These are phyloP conservation scores for Anguilla anguilla DNA, from an alignment of 2,797 vertebrate species.

Conservation along the genomic window DNA sequence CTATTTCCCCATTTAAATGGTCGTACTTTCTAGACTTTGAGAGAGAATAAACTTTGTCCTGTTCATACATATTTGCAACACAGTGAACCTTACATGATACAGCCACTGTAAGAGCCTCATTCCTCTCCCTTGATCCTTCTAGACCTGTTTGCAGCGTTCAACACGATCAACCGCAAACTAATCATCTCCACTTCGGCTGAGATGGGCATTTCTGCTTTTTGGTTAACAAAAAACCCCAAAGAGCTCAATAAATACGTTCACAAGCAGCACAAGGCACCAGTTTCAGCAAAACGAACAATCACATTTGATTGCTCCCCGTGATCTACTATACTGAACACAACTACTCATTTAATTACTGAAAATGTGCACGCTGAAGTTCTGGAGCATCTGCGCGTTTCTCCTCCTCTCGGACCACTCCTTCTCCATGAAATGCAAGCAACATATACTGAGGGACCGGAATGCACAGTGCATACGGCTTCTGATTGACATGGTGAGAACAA, in stretches of 20 bases:
- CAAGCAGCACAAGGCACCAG: not conserved
- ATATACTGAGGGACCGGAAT: not conserved
- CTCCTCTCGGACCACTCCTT: not conserved
- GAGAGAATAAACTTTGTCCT: too few relatives aligned
- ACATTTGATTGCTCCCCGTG: not conserved
- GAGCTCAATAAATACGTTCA: not conserved
- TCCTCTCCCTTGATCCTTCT: too few relatives aligned
- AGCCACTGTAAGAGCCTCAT: too few relatives aligned
- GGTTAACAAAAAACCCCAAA: not conserved
- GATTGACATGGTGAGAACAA: slow-evolving; percentile 1
- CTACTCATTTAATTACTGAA: not conserved
- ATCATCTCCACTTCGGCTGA: too few relatives aligned
- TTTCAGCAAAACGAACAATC: not conserved
- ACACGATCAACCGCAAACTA: too few relatives aligned
- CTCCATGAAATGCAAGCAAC: not conserved
- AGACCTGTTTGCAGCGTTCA: too few relatives aligned
- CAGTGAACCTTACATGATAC: too few relatives aligned
- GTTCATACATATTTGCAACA: too few relatives aligned
- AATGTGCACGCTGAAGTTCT: not conserved
- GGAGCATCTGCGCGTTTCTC: not conserved
- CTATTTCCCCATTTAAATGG: too few relatives aligned
- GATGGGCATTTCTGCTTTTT: too few relatives aligned
- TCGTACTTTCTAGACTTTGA: too few relatives aligned
- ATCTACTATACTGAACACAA: not conserved
- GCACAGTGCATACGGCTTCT: slow-evolving; percentile 7